A percentile compares a stretch with the other conserved stretches of the same genome.
Conservation (phyloP, 2,113 vertebrate genomes). For the Istiophorus platypterus region DNA sequence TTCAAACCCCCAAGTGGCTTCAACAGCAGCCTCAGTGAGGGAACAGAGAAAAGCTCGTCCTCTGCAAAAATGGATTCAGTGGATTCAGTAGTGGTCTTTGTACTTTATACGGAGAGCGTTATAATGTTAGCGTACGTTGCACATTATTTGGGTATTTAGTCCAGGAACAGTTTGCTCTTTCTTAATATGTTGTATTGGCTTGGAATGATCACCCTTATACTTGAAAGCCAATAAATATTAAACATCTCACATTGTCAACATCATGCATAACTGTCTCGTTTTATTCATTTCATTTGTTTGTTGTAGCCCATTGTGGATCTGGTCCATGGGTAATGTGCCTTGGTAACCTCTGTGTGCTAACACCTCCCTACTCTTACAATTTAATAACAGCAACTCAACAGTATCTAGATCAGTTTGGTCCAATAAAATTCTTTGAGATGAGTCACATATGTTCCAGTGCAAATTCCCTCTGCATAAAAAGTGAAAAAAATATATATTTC, state of each 20-base stretch:
- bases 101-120: neutral
- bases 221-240: neutral
- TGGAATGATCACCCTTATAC: neutral
- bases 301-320: neutral
- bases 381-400: no score
- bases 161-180: neutral
- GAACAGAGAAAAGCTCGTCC: neutral
- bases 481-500: neutral
- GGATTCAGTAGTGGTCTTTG: neutral
- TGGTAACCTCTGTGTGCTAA: neutral
- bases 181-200: neutral
- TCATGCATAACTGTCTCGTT: neutral
- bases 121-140: neutral
- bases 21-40: conserved; percentile 1
- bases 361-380: neutral
- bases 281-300: neutral
- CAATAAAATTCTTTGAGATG: no score
- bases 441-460: neutral
- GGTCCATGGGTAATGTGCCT: neutral
- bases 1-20: conserved; percentile 40
- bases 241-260: neutral
- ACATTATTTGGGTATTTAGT: neutral
- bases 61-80: neutral
- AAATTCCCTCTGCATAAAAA: neutral
- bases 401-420: no score